Percentiles rank a stretch among this genome's conserved stretches.
These are phyloP conservation scores for Molossus molossus DNA, from an alignment of 2,797 vertebrate species.

Conservation along the genomic window DNA sequence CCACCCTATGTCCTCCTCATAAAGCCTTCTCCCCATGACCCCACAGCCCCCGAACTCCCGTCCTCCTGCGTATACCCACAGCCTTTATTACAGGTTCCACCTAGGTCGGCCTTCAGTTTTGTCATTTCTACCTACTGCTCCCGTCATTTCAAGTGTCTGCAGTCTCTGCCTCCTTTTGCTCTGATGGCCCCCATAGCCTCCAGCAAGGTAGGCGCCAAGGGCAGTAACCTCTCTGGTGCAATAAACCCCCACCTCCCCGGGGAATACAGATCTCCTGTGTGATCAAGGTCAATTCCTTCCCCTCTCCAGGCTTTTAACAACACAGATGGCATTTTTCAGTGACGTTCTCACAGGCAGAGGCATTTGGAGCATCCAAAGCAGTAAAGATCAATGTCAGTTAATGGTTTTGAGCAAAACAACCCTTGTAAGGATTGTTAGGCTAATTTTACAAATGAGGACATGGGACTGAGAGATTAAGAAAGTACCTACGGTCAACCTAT, in stretches of 20 bases:
- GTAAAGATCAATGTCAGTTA: neutral
- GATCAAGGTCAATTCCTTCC: neutral
- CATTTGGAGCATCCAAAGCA: neutral
- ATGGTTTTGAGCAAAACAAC: neutral
- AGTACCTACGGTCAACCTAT: neutral
- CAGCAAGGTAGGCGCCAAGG: neutral
- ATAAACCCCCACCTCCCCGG: neutral
- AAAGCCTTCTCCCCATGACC: neutral
- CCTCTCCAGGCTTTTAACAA: neutral
- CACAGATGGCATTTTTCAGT: neutral
- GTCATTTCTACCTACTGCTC: neutral
- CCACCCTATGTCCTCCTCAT: neutral
- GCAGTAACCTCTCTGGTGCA: neutral
- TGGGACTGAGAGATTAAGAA: neutral
- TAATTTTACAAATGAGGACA: constrained; percentile 15
- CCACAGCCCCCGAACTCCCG: neutral
- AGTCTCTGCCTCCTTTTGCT: neutral
- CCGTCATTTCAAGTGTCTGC: neutral
- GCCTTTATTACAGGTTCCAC: neutral
- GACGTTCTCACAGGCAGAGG: neutral
- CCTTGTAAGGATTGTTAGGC: neutral
- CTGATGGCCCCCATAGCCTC: neutral
- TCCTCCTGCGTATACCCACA: neutral
- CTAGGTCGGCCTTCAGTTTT: neutral
- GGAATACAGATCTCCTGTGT: neutral